Evolutionary conservation across 2,888 invertebrate genomes (phyloP).

Genomic region (Mesochorus sp.): DNA sequence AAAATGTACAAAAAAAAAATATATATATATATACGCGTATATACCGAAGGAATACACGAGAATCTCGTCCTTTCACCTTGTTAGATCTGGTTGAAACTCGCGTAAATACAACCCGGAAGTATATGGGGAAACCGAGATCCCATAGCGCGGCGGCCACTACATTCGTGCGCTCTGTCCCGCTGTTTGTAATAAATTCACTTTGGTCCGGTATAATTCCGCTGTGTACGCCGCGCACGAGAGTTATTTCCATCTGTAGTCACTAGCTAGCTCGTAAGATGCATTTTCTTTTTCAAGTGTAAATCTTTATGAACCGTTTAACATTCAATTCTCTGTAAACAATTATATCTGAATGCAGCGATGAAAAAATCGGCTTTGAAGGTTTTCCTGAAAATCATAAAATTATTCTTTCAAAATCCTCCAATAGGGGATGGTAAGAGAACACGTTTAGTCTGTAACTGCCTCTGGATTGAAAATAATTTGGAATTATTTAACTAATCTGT

Average conservation of each 20-base stretch:
- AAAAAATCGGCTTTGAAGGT: too few relatives aligned
- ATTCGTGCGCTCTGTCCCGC: background rate
- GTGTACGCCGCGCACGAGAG: background rate
- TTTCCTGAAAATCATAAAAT: too few relatives aligned
- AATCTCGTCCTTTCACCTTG: slow-evolving; percentile 63
- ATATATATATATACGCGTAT: slow-evolving; percentile 5
- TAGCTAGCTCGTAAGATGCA: background rate
- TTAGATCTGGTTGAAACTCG: slow-evolving; percentile 61
- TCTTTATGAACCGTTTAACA: background rate
- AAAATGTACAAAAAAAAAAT: background rate
- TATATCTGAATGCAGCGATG: too few relatives aligned
- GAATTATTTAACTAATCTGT: too few relatives aligned
- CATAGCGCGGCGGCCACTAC: slow-evolving; percentile 11
- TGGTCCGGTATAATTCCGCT: slow-evolving; percentile 23
- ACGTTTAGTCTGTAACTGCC: too few relatives aligned
- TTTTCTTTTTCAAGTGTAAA: slow-evolving; percentile 12
- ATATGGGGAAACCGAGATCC: slow-evolving; percentile 57
- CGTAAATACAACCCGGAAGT: slow-evolving; percentile 55
- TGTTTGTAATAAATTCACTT: slow-evolving; percentile 45
- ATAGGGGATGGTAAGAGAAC: too few relatives aligned
- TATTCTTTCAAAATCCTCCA: too few relatives aligned
- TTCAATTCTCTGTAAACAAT: background rate
- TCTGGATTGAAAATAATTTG: too few relatives aligned
- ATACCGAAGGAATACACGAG: slow-evolving; percentile 13
- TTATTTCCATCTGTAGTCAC: slow-evolving; percentile 23